Conservation (phyloP, 2,113 vertebrate genomes). For the Tragulus kanchil region DNA sequence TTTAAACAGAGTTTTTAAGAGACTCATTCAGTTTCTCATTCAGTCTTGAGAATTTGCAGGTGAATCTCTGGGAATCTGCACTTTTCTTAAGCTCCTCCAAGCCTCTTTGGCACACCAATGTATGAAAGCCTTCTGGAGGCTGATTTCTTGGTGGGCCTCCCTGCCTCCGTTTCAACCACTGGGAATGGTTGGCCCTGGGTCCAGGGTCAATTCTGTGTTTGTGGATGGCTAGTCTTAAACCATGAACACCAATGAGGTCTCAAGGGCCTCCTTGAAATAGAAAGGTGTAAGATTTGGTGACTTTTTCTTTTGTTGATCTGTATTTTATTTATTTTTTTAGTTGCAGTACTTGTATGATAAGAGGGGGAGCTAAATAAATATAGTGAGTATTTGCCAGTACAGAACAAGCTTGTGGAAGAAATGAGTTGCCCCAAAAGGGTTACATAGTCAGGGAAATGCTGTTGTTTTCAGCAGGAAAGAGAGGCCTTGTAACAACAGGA, state of each 20-base stretch:
- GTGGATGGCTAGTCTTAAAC: constrained; percentile 21
- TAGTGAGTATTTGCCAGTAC: not conserved
- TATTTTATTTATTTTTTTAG: not conserved
- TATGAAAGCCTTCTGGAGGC: not conserved
- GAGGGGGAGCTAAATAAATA: not conserved
- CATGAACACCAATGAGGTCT: not conserved
- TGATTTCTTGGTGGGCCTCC: not conserved
- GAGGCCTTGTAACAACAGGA: constrained; percentile 91
- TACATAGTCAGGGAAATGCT: constrained; percentile 86
- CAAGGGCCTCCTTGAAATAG: not conserved
- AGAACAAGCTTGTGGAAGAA: not conserved
- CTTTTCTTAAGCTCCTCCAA: not conserved
- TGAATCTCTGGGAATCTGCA: not conserved
- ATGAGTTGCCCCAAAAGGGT: constrained; percentile 83
- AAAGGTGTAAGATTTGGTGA: not conserved
- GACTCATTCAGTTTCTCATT: not conserved
- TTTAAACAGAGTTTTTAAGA: not conserved
- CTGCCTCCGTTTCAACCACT: not conserved
- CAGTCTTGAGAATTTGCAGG: not conserved
- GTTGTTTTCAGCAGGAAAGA: constrained; percentile 89
- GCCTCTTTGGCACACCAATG: not conserved
- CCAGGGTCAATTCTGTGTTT: constrained; percentile 70
- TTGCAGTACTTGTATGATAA: not conserved
- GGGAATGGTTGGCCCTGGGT: not conserved
- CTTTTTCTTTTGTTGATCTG: not conserved